Percentiles rank a stretch among this genome's conserved stretches.
phyloP scores from a whole-genome alignment of 1,140 invertebrate species.

The Lasaia peninsularis region DNA sequence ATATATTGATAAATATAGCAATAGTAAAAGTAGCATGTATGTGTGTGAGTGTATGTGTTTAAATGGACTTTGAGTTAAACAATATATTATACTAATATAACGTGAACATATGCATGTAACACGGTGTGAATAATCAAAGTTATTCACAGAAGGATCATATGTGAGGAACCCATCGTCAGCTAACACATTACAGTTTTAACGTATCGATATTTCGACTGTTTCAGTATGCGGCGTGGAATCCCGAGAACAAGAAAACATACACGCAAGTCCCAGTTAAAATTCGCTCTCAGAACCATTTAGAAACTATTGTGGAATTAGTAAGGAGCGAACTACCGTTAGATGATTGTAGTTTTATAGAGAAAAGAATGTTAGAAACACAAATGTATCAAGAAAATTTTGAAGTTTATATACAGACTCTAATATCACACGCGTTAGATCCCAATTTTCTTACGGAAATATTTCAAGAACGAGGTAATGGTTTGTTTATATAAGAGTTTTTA shows the following conservation, averaged over 20 bases:
- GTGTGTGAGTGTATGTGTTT: too few species aligned
- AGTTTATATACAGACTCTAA: constrained; percentile 93
- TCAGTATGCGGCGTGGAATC: constrained; percentile 89
- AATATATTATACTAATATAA: too few species aligned
- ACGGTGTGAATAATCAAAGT: too few species aligned
- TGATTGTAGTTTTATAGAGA: constrained; percentile 85
- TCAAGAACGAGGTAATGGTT: constrained; percentile 89
- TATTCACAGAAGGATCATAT: too few species aligned
- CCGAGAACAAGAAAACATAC: constrained; percentile 87
- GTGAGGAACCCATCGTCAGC: too few species aligned
- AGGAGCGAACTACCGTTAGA: constrained; percentile 84
- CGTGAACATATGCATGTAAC: too few species aligned
- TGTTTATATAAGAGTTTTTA: neutral
- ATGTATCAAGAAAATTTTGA: constrained; percentile 92
- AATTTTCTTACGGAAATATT: constrained; percentile 93
- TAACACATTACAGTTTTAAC: too few species aligned
- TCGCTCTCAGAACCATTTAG: constrained; percentile 83
- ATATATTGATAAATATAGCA: too few species aligned
- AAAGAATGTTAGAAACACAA: constrained; percentile 85
- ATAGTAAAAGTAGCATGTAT: too few species aligned
- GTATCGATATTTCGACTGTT: constrained; percentile 30
- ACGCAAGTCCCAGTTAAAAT: constrained; percentile 87
- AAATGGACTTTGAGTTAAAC: too few species aligned
- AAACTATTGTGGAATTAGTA: constrained; percentile 89
- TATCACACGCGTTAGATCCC: constrained; percentile 92